Evolutionary conservation across 2,888 invertebrate species (phyloP), one percentile per base, ranked within the genome.

Genomic region (Lasioglossum oenotherae): DNA sequence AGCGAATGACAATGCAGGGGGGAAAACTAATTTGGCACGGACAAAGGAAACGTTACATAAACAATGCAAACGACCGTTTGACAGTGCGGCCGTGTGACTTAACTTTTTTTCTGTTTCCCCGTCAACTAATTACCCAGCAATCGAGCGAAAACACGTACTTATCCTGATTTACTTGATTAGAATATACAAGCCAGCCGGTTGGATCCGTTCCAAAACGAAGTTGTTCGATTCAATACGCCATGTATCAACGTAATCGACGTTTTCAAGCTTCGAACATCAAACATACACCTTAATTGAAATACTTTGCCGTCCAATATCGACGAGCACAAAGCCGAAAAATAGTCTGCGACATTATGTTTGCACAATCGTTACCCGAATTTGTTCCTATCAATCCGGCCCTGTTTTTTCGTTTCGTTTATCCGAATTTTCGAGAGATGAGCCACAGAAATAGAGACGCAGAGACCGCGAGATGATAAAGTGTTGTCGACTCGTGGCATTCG

Each of bases 91-190:
- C 35, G 71, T 75, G 53, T 74, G 57, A 79, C 80, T 75, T 74
- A 72, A 75, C 85, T 69, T 86, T 78, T 80, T 64, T 4, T 23
- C 69, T 46, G 41, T 71, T 35, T 57, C 41, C 78, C 60, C 38
- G 71, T 57, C 57, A 31, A 60, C 75, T 83, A 87, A 86, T 86
- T 87, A 74, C 49, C 44, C 46, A 67, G 74, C 60, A 57, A 85
- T 80, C 79, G 57, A 35, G 60, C 76, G 80, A 87, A 89, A 91
- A 86, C 86, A 82, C 85, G 83, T 89, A 89, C 81, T 82, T 88
- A 90, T 87, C 69, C 88, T 74, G 81, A 91, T 86, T 91, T 84
- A 85, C 77, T 85, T 73, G 88, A 91, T 91, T 91, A 89, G 90
- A 90, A 90, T 91, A 89, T 85, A 86, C 88, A 83, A 89, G 78